Evolutionary conservation across 2,113 vertebrate species (phyloP), one percentile per base, ranked within the genome.

Genomic region (Thryonomys swinderianus): DNA sequence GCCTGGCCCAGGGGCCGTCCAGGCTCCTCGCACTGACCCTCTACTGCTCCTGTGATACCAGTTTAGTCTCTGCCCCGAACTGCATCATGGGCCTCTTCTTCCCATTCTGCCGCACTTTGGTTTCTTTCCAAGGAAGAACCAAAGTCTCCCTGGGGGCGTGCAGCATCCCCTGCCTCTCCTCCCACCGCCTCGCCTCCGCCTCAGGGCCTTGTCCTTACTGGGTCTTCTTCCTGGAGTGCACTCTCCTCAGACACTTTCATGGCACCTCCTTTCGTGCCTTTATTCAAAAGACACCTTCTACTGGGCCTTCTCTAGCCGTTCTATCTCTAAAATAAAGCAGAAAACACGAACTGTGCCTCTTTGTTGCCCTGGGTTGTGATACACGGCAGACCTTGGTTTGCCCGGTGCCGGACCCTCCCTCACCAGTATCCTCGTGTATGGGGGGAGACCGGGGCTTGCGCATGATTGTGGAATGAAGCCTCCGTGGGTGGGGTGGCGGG

Each of bases 281-380:
- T 25, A 74, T 18, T 93, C 92, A 83, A 55, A 87, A 92, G 51
- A 57, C 37, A 69, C 45, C 90, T 93, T 74, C 55, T 57, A 69
- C 2, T 32, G 30, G 82, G 17, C 27, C 66, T 81, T 89, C 74
- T 93, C 45, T 83, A 59, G 53, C 9, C 45, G 12, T 37, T 21
- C 18, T 59, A 45, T 7, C 61, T 85, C 61, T 71, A 80, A 62
- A 91, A 85, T 13, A 61, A 6, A 51, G 37, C 48, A 73, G 32
- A 13, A n/a, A 61, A 48, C 11, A 25, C 62, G 80, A n/a, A 66
- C 27, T 0, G 3, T 0, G 3, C 55, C 30, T 73, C 16, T 71
- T 88, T 40, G 32, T 27, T 20, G 1, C 20, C 59, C 53, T 85
- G 87, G 51, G 23, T 62, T 80, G 3, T 16, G 10, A 45, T 23